These are phyloP conservation scores for Meriones unguiculatus DNA, from an alignment of 2,113 vertebrate species.

Conservation along the genomic window DNA sequence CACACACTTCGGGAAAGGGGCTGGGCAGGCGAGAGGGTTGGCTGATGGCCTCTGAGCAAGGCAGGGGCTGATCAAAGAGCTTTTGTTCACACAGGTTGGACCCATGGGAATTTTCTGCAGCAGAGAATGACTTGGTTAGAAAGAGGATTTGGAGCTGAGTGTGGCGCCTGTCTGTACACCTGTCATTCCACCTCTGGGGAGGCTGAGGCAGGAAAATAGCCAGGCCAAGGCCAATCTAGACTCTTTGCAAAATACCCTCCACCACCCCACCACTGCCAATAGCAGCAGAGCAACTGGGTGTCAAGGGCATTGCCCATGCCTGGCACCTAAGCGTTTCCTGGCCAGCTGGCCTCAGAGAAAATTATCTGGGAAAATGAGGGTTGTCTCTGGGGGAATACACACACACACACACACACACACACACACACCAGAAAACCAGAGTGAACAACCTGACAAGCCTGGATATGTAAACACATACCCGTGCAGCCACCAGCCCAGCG, in stretches of 20 bases:
- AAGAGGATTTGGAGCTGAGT: background rate
- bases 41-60: background rate
- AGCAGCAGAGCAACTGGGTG: background rate
- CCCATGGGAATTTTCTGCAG: fast-evolving
- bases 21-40: background rate
- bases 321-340: background rate
- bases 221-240: no score
- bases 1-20: background rate
- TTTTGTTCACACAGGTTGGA: background rate
- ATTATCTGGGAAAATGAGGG: background rate
- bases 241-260: no score
- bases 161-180: background rate
- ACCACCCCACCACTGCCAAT: background rate
- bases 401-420: background rate
- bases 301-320: background rate
- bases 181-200: background rate
- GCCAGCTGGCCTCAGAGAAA: no score
- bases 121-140: background rate
- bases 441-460: background rate
- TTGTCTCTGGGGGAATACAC: background rate
- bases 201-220: background rate
- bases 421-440: background rate
- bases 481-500: background rate
- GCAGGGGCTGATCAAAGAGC: background rate
- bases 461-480: background rate